Evolutionary conservation across 1,140 invertebrate genomes (phyloP).

Genomic region (Olivierus martensii): DNA sequence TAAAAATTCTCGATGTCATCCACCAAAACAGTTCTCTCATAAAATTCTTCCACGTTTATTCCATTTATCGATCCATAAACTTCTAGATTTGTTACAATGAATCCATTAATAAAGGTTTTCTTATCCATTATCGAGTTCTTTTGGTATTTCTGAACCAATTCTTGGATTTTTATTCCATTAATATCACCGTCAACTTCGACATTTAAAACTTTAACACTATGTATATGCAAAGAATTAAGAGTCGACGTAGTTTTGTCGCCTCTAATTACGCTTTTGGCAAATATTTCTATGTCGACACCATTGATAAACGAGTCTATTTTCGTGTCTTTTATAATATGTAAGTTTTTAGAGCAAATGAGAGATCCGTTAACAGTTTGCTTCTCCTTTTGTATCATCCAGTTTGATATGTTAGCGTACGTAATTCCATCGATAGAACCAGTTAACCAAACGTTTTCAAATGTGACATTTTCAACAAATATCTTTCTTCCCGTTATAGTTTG

Average conservation of each 20-base stretch:
- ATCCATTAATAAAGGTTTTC: constrained; percentile 2
- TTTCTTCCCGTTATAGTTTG: constrained; percentile 12
- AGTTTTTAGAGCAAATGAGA: no score
- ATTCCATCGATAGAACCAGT: constrained; percentile 11
- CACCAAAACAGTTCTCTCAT: not conserved
- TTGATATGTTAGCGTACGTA: constrained; percentile 6
- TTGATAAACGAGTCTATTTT: no score
- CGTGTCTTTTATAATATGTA: no score
- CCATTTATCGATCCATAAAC: constrained; percentile 11
- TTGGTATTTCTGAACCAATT: no score
- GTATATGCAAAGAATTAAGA: no score
- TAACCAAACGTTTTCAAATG: constrained; percentile 10
- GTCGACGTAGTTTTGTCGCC: no score
- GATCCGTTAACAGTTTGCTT: constrained; percentile 7
- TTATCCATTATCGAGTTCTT: not conserved
- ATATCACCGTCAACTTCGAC: no score
- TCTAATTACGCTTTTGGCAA: no score
- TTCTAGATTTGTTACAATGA: not conserved
- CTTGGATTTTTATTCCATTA: no score
- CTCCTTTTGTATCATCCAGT: constrained; percentile 17
- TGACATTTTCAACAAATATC: constrained; percentile 1
- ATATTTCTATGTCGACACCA: no score
- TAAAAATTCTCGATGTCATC: not conserved
- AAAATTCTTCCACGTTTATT: constrained; percentile 6
- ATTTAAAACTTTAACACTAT: no score